Conservation (phyloP, 2,797 vertebrate species). For the Taeniopygia guttata region DNA sequence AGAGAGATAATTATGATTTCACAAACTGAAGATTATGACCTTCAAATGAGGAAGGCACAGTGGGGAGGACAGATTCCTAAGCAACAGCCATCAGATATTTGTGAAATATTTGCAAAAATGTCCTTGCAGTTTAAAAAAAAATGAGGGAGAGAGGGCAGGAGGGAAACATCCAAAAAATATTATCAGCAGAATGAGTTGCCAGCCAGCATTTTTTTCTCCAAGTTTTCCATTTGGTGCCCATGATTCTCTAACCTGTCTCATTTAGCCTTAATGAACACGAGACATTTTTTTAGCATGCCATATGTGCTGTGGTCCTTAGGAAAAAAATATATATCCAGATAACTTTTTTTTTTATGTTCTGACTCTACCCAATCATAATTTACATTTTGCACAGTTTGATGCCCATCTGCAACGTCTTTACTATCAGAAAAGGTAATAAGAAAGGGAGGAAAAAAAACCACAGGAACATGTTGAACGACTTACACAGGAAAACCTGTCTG, state of each 20-base stretch:
- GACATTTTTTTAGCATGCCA: constrained; percentile 51
- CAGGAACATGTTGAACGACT: not conserved
- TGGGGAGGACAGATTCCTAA: constrained; percentile 47
- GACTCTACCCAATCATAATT: constrained; percentile 51
- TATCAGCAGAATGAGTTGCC: constrained; percentile 53
- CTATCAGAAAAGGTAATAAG: constrained; percentile 56
- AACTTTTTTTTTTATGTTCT: constrained; percentile 48
- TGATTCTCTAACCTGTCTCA: constrained; percentile 63
- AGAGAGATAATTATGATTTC: constrained; percentile 63
- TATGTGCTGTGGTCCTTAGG: constrained; percentile 57
- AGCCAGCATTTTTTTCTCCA: constrained; percentile 23
- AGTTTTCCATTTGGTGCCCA: constrained; percentile 55
- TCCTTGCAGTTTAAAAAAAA: constrained; percentile 50
- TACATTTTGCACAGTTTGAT: constrained; percentile 64
- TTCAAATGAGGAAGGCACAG: constrained; percentile 63
- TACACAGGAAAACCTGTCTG: not conserved
- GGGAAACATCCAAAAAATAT: constrained; percentile 65
- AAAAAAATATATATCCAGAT: constrained; percentile 31
- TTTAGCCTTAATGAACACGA: constrained; percentile 63
- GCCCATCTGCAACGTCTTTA: constrained; percentile 56
- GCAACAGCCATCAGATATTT: constrained; percentile 54
- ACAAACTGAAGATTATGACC: constrained; percentile 63
- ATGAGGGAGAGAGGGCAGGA: constrained; percentile 32
- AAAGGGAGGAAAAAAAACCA: not conserved
- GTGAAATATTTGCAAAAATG: constrained; percentile 63